Evolutionary conservation across 2,888 invertebrate species (phyloP).

Genomic region (Mythimna vitellina): DNA sequence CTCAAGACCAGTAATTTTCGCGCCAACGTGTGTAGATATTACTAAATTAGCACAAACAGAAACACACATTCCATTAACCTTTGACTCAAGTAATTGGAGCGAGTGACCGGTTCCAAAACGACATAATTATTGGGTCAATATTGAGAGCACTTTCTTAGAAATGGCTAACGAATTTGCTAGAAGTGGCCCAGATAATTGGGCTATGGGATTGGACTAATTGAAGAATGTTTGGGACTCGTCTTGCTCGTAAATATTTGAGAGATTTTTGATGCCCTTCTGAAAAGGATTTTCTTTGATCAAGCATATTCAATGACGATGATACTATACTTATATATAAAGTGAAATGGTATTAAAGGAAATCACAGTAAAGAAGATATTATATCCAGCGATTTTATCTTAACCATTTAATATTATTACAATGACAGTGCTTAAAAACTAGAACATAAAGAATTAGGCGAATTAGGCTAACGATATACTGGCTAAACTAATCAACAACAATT

Average conservation of each 20-base stretch:
- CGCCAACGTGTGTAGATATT: conserved; percentile 11
- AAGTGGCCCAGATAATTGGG: conserved; percentile 24
- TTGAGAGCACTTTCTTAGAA: conserved; percentile 56
- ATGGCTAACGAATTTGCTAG: conserved; percentile 27
- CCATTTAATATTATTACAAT: conserved; percentile 4
- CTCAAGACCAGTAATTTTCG: background rate
- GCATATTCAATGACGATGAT: background rate
- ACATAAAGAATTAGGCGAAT: background rate
- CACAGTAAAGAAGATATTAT: background rate
- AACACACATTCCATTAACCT: conserved; percentile 38
- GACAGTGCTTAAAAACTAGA: background rate
- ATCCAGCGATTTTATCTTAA: background rate
- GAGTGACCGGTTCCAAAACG: conserved; percentile 47
- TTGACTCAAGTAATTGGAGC: conserved; percentile 40
- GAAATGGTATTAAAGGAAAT: background rate
- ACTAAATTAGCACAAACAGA: conserved; percentile 43
- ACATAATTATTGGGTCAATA: conserved; percentile 54
- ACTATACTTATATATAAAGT: background rate
- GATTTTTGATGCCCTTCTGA: conserved; percentile 3
- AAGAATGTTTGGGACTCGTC: conserved; percentile 3
- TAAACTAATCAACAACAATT: background rate
- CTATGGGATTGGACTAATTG: conserved; percentile 29
- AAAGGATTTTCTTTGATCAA: background rate
- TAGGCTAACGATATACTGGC: background rate
- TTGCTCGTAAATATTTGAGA: conserved; percentile 15